Conservation (phyloP, 2,888 invertebrate genomes). For the Aethes cnicana region DNA sequence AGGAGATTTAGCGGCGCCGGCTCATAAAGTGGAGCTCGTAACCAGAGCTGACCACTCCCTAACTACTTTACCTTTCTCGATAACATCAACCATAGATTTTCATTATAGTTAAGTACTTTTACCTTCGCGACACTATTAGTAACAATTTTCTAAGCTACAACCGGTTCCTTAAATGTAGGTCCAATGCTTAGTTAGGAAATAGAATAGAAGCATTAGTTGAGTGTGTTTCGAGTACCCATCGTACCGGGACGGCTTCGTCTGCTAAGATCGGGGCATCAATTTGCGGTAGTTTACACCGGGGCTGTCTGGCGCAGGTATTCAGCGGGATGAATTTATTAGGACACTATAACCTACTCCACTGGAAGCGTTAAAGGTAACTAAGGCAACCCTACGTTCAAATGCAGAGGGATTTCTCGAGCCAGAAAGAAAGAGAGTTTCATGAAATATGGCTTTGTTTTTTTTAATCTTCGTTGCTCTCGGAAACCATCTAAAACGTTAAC, state of each 20-base stretch:
- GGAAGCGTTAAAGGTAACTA: constrained; percentile 2
- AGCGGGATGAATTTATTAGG: constrained; percentile 24
- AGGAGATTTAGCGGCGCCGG: constrained; percentile 75
- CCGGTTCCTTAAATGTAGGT: no score
- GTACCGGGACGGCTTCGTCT: constrained; percentile 22
- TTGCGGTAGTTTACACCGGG: constrained; percentile 28
- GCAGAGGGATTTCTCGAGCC: not conserved
- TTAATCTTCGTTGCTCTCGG: no score
- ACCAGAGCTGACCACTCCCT: constrained; percentile 61
- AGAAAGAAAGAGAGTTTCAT: not conserved
- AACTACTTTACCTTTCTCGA: constrained; percentile 64
- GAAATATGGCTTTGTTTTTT: not conserved
- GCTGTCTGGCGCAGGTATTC: constrained; percentile 19
- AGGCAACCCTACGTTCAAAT: not conserved
- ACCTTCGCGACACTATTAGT: constrained; percentile 10
- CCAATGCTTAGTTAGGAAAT: not conserved
- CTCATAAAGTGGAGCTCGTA: constrained; percentile 73
- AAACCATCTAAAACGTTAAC: no score
- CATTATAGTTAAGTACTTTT: constrained; percentile 20
- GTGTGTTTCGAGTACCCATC: constrained; percentile 21
- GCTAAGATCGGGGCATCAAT: constrained; percentile 30
- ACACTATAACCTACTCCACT: constrained; percentile 16
- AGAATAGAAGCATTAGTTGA: not conserved
- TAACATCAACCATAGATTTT: constrained; percentile 37
- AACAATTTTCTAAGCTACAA: constrained; percentile 5